Evolutionary conservation across 2,113 vertebrate species (phyloP), one percentile per base, ranked within the genome.

Genomic region (Toxotes chatareus): DNA sequence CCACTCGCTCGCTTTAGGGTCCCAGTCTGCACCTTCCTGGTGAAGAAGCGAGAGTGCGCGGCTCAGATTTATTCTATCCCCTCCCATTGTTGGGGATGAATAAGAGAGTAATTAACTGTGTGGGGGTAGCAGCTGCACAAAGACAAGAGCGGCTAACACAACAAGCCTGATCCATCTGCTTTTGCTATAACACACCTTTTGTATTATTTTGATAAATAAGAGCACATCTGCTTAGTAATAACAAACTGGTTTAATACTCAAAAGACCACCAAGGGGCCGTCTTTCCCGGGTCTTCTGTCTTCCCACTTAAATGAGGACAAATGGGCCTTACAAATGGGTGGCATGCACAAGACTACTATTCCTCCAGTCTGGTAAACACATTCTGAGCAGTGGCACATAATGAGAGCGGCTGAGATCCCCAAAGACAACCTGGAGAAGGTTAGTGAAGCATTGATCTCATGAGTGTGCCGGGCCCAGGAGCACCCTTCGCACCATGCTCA

Each of bases 41-140:
- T 79, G 88, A 89, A 93, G 93, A 84, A 81, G 87, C 76, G 21
- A 68, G 75, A 84, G 81, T 56, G 79, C 65, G 72, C 27, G 17
- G 75, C 85, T 87, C 91, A 91, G 89, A 94, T 93, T 92, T 92
- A 91, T 91, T 90, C 89, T 6, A 83, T 89, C 79, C 80, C 84
- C 80, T 92, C 77, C 86, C 83, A 90, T 90, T 91, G 93, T 93
- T 89, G 87, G 87, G 74, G 84, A 94, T 91, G 93, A 94, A 95
- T 90, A 93, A 92, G 89, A 88, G 91, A 91, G 93, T 94, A 94
- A 95, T 94, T 95, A 94, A 93, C 68, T 86, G 85, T 88, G 87
- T 86, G 85, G 79, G 80, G 77, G 81, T 63, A 83, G 89, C 90
- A 93, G 92, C 90, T 91, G 85, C 79, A 89, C 86, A 88, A 92